These are phyloP conservation scores for Sisor rabdophorus DNA, from an alignment of 2,113 vertebrate species.

Conservation along the genomic window DNA sequence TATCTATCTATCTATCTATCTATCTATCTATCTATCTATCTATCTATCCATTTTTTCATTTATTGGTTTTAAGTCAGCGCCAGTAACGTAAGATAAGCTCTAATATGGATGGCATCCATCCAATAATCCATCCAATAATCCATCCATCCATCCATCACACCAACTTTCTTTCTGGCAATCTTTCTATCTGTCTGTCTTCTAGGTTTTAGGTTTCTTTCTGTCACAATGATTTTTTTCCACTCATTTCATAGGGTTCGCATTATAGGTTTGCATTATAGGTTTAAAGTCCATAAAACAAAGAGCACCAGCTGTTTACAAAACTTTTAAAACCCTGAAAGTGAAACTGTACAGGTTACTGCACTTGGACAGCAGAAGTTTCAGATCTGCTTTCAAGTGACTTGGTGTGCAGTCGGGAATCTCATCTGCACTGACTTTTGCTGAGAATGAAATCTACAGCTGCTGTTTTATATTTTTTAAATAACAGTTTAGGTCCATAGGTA, in stretches of 20 bases:
- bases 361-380: neutral
- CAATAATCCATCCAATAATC: too few relatives aligned
- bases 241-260: neutral
- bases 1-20: too few relatives aligned
- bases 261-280: neutral
- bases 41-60: too few relatives aligned
- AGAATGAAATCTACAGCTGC: slow-evolving; percentile 27
- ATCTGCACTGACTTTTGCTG: neutral
- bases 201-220: neutral
- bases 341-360: slow-evolving; percentile 15
- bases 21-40: too few relatives aligned
- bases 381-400: slow-evolving; percentile 14
- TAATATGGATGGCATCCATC: too few relatives aligned
- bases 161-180: neutral
- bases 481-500: too few relatives aligned
- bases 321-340: neutral
- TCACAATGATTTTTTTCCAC: neutral
- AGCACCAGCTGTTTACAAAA: slow-evolving; percentile 6
- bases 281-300: neutral
- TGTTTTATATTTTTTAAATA: neutral
- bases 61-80: too few relatives aligned
- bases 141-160: too few relatives aligned
- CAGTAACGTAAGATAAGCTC: too few relatives aligned
- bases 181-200: neutral
- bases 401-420: neutral